phyloP scores from a whole-genome alignment of 2,113 vertebrate genomes.

The Spea multiplicata region DNA sequence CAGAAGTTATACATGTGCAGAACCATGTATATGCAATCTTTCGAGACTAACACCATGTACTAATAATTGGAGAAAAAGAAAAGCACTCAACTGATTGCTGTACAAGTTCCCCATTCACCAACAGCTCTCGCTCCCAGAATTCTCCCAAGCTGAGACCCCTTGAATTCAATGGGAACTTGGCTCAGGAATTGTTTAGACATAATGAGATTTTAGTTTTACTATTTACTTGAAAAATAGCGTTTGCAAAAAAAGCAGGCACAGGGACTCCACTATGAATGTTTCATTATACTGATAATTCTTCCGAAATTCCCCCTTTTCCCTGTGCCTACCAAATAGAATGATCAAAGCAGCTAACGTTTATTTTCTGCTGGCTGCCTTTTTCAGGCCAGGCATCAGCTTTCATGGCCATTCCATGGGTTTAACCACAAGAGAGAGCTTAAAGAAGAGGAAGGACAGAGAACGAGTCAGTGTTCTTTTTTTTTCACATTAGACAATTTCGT shows the following conservation, averaged over 20 bases:
- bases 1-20: no score
- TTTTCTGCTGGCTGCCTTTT: not conserved
- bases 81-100: no score
- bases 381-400: not conserved
- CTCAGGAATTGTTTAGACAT: no score
- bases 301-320: not conserved
- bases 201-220: not conserved
- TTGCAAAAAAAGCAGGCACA: not conserved
- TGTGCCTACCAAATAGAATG: not conserved
- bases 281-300: not conserved
- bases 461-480: no score
- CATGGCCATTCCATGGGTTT: not conserved
- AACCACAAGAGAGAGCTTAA: not conserved
- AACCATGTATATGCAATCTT: no score
- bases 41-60: no score
- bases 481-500: no score
- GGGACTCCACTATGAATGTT: not conserved
- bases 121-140: no score
- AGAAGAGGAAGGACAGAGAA: not conserved
- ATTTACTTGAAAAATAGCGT: not conserved
- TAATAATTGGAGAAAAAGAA: no score
- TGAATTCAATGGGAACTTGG: no score
- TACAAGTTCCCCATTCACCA: no score
- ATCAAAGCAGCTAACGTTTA: not conserved
- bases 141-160: no score